Conservation (phyloP, 2,888 invertebrate genomes). For the Lissocephala sabroskyi region DNA sequence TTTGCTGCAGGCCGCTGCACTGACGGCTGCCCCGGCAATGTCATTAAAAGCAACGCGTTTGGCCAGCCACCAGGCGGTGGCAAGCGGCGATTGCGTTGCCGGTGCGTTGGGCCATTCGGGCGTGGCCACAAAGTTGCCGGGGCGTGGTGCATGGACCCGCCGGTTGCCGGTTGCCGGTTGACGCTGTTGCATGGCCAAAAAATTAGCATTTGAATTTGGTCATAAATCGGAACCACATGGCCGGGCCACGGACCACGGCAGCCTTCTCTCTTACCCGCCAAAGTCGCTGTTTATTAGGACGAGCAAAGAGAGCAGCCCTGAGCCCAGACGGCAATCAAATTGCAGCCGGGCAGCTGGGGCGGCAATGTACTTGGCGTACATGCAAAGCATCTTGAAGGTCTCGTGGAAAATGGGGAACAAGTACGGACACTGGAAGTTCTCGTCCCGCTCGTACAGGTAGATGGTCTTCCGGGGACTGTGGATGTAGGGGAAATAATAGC, state of each 20-base stretch:
- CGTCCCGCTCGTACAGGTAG: neutral
- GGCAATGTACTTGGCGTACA: neutral
- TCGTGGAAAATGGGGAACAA: slow-evolving; percentile 1
- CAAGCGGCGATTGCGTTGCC: neutral
- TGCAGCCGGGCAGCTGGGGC: too few relatives aligned
- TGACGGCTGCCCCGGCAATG: slow-evolving; percentile 30
- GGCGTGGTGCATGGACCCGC: neutral
- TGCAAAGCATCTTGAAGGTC: slow-evolving; percentile 1
- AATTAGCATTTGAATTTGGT: slow-evolving; percentile 41
- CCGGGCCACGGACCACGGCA: neutral
- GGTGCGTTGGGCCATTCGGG: slow-evolving; percentile 13
- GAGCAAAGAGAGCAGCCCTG: neutral
- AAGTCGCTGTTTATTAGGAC: too few relatives aligned
- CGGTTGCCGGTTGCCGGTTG: slow-evolving; percentile 32
- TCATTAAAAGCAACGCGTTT: slow-evolving; percentile 1
- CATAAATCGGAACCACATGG: slow-evolving; percentile 40
- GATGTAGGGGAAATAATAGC: slow-evolving; percentile 4
- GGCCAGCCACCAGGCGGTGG: slow-evolving; percentile 2
- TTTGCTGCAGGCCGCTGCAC: slow-evolving; percentile 21
- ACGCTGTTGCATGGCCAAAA: slow-evolving; percentile 41
- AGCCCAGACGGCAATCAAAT: neutral
- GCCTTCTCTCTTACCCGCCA: neutral
- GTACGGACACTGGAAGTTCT: slow-evolving; percentile 2
- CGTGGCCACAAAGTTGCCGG: slow-evolving; percentile 33
- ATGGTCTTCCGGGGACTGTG: neutral